Base-by-base conservation (phyloP, 2,113 vertebrate genomes). In the Chauna torquata region DNA sequence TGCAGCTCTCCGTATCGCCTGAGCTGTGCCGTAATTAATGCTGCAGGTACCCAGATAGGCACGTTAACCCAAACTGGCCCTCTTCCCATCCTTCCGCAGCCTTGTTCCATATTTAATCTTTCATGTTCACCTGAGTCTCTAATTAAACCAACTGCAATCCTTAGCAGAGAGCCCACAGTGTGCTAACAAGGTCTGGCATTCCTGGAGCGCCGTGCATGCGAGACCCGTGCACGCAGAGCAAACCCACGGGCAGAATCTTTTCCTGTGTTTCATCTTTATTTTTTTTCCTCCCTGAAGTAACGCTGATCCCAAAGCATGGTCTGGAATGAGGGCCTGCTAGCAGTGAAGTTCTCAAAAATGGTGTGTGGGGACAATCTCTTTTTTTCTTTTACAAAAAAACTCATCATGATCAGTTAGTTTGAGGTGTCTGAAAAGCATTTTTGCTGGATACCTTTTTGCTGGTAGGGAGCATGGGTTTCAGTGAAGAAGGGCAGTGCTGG, bases 161-260 rank as follows among this genome's bases (percentile, higher is more conserved):
- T 72, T 30, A 32, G 75, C 27, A 0, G 15, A 13, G 77, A 94
- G 81, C 52, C 55, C 0, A 8, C 30, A 8, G 74, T 6, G 40
- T 14, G 18, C 54, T 55, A 34, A 70, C 2, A 1, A 61, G 83
- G 38, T 9, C 80, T 40, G 72, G 72, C 0, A 0, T 13, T 80
- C 38, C 68, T 0, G 5, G 64, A 74, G 75, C 0, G 2, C 47
- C 1, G 3, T 7, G 45, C 5, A 1, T 2, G 52, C 1, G 6
- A 47, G 19, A 50, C 45, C 80, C 22, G 2, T 3, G 0, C 30
- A 38, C 66, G 1, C 86, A 65, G 42, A 44, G 1, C 28, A 71
- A 71, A 18, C 18, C 18, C 69, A 36, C 1, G 4, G 19, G 47
- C 13, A 8, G 40, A 38, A 19, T 38, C 9, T 74, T 58, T 50